Conservation (phyloP, 2,888 invertebrate species). For the Heliconius sara region DNA sequence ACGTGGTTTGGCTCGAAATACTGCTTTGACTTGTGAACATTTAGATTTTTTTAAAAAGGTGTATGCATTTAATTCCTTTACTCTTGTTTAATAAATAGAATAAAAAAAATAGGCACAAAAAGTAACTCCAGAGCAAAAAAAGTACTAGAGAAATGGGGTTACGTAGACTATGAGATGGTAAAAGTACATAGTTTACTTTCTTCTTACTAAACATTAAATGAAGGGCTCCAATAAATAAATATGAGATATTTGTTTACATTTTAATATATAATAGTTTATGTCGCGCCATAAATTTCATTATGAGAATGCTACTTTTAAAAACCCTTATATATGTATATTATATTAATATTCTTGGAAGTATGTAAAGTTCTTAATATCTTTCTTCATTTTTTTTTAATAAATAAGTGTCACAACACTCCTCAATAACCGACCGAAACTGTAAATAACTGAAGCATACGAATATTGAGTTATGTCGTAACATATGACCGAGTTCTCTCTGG, state of each 20-base stretch:
- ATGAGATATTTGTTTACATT: too few relatives aligned
- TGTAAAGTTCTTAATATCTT: too few relatives aligned
- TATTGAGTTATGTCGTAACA: not conserved
- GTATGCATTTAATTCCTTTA: not conserved
- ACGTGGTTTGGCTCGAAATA: not conserved
- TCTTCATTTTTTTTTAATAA: too few relatives aligned
- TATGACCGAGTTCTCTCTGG: slow-evolving; percentile 1
- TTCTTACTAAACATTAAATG: not conserved
- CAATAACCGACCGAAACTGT: not conserved
- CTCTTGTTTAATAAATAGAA: not conserved
- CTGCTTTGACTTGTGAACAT: not conserved
- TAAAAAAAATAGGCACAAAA: not conserved
- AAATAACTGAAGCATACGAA: not conserved
- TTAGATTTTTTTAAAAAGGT: not conserved
- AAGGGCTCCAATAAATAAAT: not conserved
- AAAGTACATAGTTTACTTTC: not conserved
- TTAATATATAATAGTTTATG: too few relatives aligned
- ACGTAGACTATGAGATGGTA: not conserved
- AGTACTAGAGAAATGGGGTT: not conserved
- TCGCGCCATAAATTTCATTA: too few relatives aligned
- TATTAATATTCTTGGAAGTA: too few relatives aligned
- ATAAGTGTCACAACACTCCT: too few relatives aligned
- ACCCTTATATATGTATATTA: too few relatives aligned
- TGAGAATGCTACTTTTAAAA: too few relatives aligned
- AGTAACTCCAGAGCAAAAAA: too few relatives aligned